Conservation (phyloP, 2,888 invertebrate species). For the Melinaea menophilus region DNA sequence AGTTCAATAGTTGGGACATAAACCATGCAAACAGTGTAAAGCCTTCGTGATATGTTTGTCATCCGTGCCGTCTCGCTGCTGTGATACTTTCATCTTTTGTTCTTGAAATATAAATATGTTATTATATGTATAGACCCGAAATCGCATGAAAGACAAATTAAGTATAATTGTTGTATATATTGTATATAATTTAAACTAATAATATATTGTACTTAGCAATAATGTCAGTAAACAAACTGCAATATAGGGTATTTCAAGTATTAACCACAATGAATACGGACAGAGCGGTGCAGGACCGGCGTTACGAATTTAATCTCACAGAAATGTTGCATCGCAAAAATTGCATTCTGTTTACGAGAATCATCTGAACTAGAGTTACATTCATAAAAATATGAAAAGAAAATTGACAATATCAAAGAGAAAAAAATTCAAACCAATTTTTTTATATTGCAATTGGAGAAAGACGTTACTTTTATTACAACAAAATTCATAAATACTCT, state of each 20-base stretch:
- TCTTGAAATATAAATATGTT: too few species aligned
- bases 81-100: too few species aligned
- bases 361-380: constrained; percentile 31
- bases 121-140: too few species aligned
- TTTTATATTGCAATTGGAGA: background rate
- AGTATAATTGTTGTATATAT: too few species aligned
- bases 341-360: constrained; percentile 69
- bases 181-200: too few species aligned
- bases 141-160: too few species aligned
- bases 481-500: too few species aligned
- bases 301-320: constrained; percentile 75
- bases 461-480: background rate
- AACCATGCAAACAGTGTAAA: too few species aligned
- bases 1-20: too few species aligned
- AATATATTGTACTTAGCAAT: too few species aligned
- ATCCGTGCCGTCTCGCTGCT: too few species aligned
- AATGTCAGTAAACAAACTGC: background rate
- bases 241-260: constrained; percentile 8
- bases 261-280: constrained; percentile 48
- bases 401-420: constrained; percentile 24
- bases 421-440: background rate
- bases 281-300: constrained; percentile 62
- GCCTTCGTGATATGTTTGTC: too few species aligned
- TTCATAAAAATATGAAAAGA: constrained; percentile 34
- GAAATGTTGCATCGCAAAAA: constrained; percentile 72